phyloP scores from a whole-genome alignment of 2,113 vertebrate species.

The Pristiophorus japonicus region DNA sequence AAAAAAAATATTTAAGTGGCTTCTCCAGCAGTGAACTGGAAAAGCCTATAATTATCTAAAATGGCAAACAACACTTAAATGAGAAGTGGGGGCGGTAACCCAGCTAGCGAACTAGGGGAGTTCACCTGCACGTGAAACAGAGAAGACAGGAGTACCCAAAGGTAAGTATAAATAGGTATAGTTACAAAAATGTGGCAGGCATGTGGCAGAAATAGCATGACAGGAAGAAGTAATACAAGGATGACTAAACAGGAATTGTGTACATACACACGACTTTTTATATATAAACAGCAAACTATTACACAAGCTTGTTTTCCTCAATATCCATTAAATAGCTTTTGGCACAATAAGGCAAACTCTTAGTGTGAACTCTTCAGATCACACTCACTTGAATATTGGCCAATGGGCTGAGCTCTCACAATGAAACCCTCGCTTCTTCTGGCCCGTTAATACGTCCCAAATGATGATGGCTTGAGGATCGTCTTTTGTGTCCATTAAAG shows the following conservation, averaged over 20 bases:
- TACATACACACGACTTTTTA: not conserved
- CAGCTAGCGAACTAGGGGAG: not conserved
- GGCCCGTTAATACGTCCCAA: constrained; percentile 94
- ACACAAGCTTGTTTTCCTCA: not conserved
- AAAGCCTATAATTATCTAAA: not conserved
- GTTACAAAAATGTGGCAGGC: not conserved
- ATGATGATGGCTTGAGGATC: constrained; percentile 98
- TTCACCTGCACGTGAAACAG: not conserved
- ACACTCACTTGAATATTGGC: constrained; percentile 95
- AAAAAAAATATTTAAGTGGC: not conserved
- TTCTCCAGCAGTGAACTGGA: not conserved
- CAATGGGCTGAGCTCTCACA: constrained; percentile 97
- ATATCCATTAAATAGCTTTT: not conserved
- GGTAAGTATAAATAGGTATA: not conserved
- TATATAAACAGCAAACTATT: not conserved
- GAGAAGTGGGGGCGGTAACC: not conserved
- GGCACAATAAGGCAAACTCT: not conserved
- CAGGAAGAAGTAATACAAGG: not conserved
- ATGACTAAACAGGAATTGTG: not conserved
- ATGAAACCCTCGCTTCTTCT: constrained; percentile 96
- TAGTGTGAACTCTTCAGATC: not conserved
- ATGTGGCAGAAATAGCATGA: not conserved
- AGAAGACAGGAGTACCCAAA: not conserved
- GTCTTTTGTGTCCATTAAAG: constrained; percentile 91
- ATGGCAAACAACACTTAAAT: too few relatives aligned